Evolutionary conservation across 2,888 invertebrate species (phyloP), one percentile per base, ranked within the genome.

Genomic region (Archips xylosteana): DNA sequence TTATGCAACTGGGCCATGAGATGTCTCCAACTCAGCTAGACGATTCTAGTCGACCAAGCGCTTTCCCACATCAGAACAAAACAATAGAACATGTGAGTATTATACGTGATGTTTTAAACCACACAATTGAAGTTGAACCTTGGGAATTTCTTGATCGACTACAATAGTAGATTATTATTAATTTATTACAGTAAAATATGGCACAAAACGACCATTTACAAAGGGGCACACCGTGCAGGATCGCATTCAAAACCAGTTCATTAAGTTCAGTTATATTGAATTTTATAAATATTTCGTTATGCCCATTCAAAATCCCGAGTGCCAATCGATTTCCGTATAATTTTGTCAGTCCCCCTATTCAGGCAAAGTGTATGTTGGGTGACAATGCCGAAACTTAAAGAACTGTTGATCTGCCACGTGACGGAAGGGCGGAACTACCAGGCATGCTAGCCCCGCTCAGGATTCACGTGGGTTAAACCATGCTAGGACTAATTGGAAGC

Each of bases 401-500:
- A 92, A 90, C 92, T 87, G 80, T 84, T 89, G 70, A 77, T 94
- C 82, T 94, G 78, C 94, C 94, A 94, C 94, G 88, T 86, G 82
- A 92, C 94, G 94, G 94, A 94, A 94, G 87, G 87, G 91, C 93
- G 87, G 84, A 51, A 79, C 87, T 86, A 83, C 83, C 84, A 79
- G 72, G 49, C 78, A 81, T 79, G 86, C 83, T 88, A 86, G 88
- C 74, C 68, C 87, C 89, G 91, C 92, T 86, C 87, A 94, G 94
- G 94, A 94, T 80, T 85, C 83, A 88, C 88, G 89, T 90, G 90
- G 89, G 77, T 76, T 67, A 47, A 67, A 65, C 75, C 78, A 80
- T 80, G 79, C 76, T 42, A 67, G 54, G 68, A 57, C 13, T 13
- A 13, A 13, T 5, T 49, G 10, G 10, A 13, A 0, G 13, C 47